Conservation (phyloP, 1,140 invertebrate species). For the Trachymyrmex septentrionalis region DNA sequence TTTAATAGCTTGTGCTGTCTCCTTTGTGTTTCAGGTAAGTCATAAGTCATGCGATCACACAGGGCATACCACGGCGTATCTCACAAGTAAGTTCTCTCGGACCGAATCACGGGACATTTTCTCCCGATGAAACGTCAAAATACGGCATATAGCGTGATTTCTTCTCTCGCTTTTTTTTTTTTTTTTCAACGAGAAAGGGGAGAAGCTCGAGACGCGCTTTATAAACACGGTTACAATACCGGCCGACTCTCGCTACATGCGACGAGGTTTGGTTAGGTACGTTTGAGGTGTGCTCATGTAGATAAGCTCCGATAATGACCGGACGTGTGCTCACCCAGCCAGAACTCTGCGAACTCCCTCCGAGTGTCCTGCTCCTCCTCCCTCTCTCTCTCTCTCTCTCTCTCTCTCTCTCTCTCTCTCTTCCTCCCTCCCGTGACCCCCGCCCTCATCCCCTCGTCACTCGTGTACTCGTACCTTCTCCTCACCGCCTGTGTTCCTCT, state of each 20-base stretch:
- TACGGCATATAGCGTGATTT: constrained; percentile 15
- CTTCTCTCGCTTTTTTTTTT: constrained; percentile 19
- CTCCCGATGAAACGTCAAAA: constrained; percentile 23
- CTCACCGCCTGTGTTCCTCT: constrained; percentile 63
- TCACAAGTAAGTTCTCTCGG: background rate
- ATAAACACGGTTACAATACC: constrained; percentile 74
- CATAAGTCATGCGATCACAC: constrained; percentile 35
- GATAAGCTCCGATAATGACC: constrained; percentile 87
- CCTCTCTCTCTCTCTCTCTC: constrained; percentile 64
- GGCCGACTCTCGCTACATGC: constrained; percentile 67
- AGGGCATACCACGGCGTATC: too few species aligned
- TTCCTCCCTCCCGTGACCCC: constrained; percentile 59
- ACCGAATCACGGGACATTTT: background rate
- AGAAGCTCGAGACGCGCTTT: constrained; percentile 66
- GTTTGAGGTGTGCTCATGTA: constrained; percentile 87
- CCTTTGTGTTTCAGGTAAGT: constrained; percentile 70
- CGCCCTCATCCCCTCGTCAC: constrained; percentile 35
- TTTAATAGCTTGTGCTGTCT: background rate
- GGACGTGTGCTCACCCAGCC: constrained; percentile 87
- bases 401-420: constrained; percentile 62
- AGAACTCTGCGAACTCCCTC: constrained; percentile 85
- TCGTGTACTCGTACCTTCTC: constrained; percentile 51
- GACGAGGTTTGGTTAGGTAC: constrained; percentile 82
- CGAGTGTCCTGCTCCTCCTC: constrained; percentile 74
- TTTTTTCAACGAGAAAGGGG: constrained; percentile 19